Evolutionary conservation across 2,113 vertebrate genomes (phyloP).

Genomic region (Megalops atlanticus): DNA sequence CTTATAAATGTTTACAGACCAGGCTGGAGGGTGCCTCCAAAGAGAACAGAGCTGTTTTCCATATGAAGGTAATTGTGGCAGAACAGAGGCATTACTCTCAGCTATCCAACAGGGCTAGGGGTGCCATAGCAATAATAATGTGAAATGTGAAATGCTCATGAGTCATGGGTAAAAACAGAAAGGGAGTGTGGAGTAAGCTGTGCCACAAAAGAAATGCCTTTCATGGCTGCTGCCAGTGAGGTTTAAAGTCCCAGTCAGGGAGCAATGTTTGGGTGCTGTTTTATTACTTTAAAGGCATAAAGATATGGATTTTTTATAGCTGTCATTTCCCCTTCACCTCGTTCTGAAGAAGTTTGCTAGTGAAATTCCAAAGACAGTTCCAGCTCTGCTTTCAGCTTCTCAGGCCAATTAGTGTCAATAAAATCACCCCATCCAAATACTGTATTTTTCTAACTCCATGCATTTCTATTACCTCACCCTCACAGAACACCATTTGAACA

Average conservation of each 20-base stretch:
- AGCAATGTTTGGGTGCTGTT: background rate
- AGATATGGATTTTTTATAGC: slow-evolving; percentile 12
- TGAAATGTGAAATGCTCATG: background rate
- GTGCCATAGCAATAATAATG: slow-evolving; percentile 8
- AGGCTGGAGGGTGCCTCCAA: background rate
- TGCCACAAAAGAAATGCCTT: background rate
- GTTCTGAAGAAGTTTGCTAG: slow-evolving; percentile 40
- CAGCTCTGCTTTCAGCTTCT: slow-evolving; percentile 20
- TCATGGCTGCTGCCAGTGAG: slow-evolving; percentile 7
- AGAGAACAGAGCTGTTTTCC: background rate
- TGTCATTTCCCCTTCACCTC: slow-evolving; percentile 16
- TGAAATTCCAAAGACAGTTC: slow-evolving; percentile 37
- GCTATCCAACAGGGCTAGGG: slow-evolving; percentile 7
- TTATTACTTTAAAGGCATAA: slow-evolving; percentile 7
- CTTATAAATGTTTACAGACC: background rate
- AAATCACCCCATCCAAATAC: background rate
- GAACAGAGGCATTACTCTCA: slow-evolving; percentile 8
- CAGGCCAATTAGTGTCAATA: slow-evolving; percentile 47
- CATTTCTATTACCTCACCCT: background rate
- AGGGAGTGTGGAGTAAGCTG: background rate
- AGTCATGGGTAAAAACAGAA: slow-evolving; percentile 10
- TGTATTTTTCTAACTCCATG: slow-evolving; percentile 12
- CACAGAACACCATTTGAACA: background rate
- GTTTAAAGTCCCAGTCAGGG: slow-evolving; percentile 18
- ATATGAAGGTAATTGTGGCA: slow-evolving; percentile 17